Percentiles rank a stretch among this genome's conserved stretches.
phyloP scores from a whole-genome alignment of 1,140 invertebrate species.

The Cydia splendana region DNA sequence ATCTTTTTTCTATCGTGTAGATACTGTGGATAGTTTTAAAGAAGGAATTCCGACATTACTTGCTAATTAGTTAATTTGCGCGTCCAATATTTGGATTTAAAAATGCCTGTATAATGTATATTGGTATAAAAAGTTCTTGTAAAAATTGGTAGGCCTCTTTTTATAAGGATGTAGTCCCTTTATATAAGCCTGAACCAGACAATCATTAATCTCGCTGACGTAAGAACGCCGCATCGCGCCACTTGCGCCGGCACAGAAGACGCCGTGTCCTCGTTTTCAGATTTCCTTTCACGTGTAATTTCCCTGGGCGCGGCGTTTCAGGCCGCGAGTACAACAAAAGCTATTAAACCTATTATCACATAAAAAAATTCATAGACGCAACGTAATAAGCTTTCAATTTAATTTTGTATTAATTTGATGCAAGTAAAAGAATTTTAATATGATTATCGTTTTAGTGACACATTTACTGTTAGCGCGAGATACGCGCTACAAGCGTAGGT shows the following conservation, averaged over 20 bases:
- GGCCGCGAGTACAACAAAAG: constrained; percentile 21
- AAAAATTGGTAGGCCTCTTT: too few relatives aligned
- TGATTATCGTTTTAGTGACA: background rate
- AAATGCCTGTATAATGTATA: too few relatives aligned
- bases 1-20: background rate
- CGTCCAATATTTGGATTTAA: too few relatives aligned
- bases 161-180: background rate
- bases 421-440: background rate
- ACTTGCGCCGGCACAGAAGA: background rate
- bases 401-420: too few relatives aligned
- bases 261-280: constrained; percentile 34
- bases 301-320: constrained; percentile 46
- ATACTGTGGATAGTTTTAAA: too few relatives aligned
- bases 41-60: too few relatives aligned
- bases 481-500: too few relatives aligned
- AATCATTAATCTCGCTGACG: constrained; percentile 34
- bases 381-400: background rate
- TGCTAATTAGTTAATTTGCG: too few relatives aligned
- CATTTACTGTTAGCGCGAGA: too few relatives aligned
- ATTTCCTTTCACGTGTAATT: constrained; percentile 61
- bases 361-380: background rate
- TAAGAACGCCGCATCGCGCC: background rate
- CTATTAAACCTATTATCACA: background rate
- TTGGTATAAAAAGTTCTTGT: too few relatives aligned
- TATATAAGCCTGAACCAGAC: background rate